Conservation (phyloP, 2,113 vertebrate species). For the Perccottus glenii region DNA sequence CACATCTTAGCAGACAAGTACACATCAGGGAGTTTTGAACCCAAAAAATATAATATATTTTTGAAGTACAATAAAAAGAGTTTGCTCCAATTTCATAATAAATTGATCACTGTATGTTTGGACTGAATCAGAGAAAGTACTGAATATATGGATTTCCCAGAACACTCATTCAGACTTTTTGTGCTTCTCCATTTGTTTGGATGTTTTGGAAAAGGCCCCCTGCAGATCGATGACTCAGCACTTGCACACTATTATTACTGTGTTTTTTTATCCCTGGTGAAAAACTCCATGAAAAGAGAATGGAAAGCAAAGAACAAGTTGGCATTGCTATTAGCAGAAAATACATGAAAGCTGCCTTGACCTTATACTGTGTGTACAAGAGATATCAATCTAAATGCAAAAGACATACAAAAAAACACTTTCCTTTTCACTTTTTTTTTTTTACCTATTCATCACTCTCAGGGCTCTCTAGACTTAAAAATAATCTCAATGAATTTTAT, state of each 20-base stretch:
- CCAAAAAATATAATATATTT: slow-evolving; percentile 56
- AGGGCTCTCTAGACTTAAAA: slow-evolving; percentile 30
- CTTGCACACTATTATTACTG: slow-evolving; percentile 23
- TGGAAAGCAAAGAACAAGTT: slow-evolving; percentile 11
- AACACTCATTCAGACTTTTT: slow-evolving; percentile 86
- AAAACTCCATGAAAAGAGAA: slow-evolving; percentile 51
- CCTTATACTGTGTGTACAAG: slow-evolving; percentile 7
- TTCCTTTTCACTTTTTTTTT: slow-evolving; percentile 2
- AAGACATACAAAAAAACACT: neutral
- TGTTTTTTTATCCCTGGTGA: neutral
- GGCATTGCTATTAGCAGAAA: neutral
- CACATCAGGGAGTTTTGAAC: slow-evolving; percentile 77
- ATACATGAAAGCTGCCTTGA: slow-evolving; percentile 33
- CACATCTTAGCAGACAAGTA: slow-evolving; percentile 84
- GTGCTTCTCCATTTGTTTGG: slow-evolving; percentile 86
- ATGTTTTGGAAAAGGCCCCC: slow-evolving; percentile 73
- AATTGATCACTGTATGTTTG: slow-evolving; percentile 41
- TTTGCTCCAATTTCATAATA: slow-evolving; percentile 59
- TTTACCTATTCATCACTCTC: slow-evolving; percentile 1
- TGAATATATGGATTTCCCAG: neutral
- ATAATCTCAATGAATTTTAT: slow-evolving; percentile 4
- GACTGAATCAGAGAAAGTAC: slow-evolving; percentile 46
- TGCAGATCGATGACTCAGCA: slow-evolving; percentile 58
- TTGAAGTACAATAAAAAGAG: slow-evolving; percentile 57
- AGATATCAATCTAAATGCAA: slow-evolving; percentile 17